Evolutionary conservation across 2,888 invertebrate species (phyloP), one percentile per base, ranked within the genome.

Genomic region (Philopedon plagiatum): DNA sequence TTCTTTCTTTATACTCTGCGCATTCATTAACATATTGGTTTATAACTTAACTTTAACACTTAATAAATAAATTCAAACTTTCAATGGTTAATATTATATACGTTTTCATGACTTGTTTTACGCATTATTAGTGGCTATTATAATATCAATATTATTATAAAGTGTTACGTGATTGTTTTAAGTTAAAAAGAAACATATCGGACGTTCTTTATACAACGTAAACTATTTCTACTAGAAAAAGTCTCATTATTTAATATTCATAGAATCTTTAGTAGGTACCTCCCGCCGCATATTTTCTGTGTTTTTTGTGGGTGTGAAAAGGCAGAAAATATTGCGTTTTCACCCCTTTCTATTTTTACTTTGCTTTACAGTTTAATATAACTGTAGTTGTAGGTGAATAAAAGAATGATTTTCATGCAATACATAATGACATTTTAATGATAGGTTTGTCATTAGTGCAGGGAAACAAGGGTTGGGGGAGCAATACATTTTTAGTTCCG

Each of bases 351-450:
- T n/a, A 4, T 11, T 29, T 19, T 32, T 46, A n/a, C n/a, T 21
- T 34, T 58, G 37, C 26, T 26, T 26, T 39, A 44, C 54, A 15
- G 44, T 39, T 29, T 60, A 51, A 49, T 49, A 19, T 37, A 49
- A 44, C 23, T 34, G 32, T 34, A 34, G n/a, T n/a, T n/a, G n/a
- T 41, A 71, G 21, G 37, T 68, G 32, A 67, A 57, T 67, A 37
- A 44, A 72, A 29, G 56, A 54, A 62, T 57, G 72, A 72, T 72
- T 71, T 72, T 58, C 72, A 72, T 67, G 72, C 72, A 32, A 67
- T 68, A 46, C 56, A 37, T 72, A 73, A 73, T 73, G 73, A 65
- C 65, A 51, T 70, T 73, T 69, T 73, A 73, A 73, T 73, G 73
- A 69, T 73, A 65, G 73, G 65, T 65, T 64, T 73, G 65, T 70